Evolutionary conservation across 2,113 vertebrate genomes (phyloP).

Genomic region (Ciconia maguari): DNA sequence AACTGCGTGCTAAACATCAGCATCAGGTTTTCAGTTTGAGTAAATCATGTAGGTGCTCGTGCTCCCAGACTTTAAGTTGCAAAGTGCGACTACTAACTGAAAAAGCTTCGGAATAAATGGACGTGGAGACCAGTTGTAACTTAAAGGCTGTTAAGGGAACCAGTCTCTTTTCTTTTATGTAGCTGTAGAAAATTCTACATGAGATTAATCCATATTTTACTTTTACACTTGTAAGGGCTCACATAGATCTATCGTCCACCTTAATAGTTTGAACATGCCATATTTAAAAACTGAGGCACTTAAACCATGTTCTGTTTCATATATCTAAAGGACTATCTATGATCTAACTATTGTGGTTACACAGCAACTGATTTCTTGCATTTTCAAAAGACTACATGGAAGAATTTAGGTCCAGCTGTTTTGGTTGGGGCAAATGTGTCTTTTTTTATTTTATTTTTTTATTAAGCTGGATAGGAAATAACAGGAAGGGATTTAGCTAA

Average conservation of each 20-base stretch:
- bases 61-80: neutral
- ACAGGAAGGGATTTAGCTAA: neutral
- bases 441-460: too few species aligned
- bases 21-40: neutral
- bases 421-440: neutral
- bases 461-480: neutral
- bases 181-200: neutral
- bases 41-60: neutral
- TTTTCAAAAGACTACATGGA: neutral
- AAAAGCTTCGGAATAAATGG: neutral
- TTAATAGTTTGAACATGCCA: neutral
- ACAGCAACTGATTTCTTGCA: neutral
- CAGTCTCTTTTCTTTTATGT: neutral
- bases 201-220: neutral
- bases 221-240: neutral
- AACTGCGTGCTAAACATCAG: neutral
- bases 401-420: neutral
- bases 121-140: neutral
- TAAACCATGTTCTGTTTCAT: neutral
- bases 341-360: neutral
- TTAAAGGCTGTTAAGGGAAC: neutral
- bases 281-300: neutral
- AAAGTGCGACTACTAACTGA: neutral
- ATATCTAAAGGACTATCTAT: neutral
- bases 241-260: accelerated